phyloP scores from a whole-genome alignment of 2,113 vertebrate species.

The Acanthisitta chloris region DNA sequence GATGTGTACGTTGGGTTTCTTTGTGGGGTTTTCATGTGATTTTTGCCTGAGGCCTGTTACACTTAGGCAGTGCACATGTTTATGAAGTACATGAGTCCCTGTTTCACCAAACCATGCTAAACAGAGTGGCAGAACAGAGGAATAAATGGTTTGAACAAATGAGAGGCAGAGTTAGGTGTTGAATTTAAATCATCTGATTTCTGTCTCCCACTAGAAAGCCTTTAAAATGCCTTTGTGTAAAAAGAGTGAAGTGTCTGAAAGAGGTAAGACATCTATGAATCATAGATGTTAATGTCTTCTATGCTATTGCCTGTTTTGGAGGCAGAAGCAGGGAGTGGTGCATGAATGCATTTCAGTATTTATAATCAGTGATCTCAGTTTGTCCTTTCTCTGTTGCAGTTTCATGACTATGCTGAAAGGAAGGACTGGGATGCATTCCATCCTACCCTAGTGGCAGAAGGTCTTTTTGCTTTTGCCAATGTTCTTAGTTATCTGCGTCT shows the following conservation, averaged over 20 bases:
- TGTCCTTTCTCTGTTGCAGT: slow-evolving; percentile 71
- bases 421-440: slow-evolving; percentile 98
- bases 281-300: not conserved
- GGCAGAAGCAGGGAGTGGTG: not conserved
- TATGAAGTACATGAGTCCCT: not conserved
- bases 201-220: not conserved
- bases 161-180: not conserved
- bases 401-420: slow-evolving; percentile 82
- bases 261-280: not conserved
- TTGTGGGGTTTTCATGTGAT: not conserved
- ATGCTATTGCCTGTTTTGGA: not conserved
- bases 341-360: not conserved
- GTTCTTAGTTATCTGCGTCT: slow-evolving; percentile 96
- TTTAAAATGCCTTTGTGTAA: not conserved
- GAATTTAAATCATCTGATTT: not conserved
- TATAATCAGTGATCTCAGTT: not conserved
- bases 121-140: not conserved
- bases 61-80: not conserved
- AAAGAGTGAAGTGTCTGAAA: not conserved
- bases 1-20: not conserved
- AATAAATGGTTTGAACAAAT: not conserved
- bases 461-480: slow-evolving; percentile 96
- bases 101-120: not conserved
- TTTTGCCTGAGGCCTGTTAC: not conserved
- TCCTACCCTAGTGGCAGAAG: slow-evolving; percentile 94